Evolutionary conservation across 1,140 invertebrate species (phyloP).

Genomic region (Drosophila lacteicornis): DNA sequence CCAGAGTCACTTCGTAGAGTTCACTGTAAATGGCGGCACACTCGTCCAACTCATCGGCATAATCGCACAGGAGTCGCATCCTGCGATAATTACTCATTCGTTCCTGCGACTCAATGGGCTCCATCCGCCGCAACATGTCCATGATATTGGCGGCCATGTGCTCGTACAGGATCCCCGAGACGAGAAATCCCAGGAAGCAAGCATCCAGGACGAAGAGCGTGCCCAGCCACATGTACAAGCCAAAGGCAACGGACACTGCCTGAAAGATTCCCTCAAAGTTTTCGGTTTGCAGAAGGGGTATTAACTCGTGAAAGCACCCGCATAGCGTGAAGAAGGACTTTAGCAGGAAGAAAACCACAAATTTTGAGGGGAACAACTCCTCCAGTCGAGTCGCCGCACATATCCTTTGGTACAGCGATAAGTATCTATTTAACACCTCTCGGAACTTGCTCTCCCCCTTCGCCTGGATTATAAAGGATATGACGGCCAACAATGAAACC

Average conservation of each 20-base stretch:
- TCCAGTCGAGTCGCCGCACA: conserved; percentile 5
- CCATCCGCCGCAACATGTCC: conserved; percentile 54
- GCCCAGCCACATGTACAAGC: conserved; percentile 71
- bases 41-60: conserved; percentile 60
- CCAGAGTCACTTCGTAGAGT: conserved; percentile 55
- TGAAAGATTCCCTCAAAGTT: not conserved
- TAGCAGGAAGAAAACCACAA: conserved; percentile 36
- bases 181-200: conserved; percentile 69
- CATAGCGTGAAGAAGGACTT: conserved; percentile 52
- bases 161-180: conserved; percentile 64
- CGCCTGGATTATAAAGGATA: conserved; percentile 59
- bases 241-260: conserved; percentile 15
- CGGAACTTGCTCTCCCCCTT: conserved; percentile 39
- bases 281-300: conserved; percentile 18
- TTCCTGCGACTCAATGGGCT: conserved; percentile 45
- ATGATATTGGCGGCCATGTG: conserved; percentile 63
- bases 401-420: conserved; percentile 59
- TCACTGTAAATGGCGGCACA: conserved; percentile 61
- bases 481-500: conserved; percentile 52
- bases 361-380: conserved; percentile 52
- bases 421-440: conserved; percentile 59
- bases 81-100: conserved; percentile 50
- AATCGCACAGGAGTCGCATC: conserved; percentile 63
- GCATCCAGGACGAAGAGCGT: conserved; percentile 67
- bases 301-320: conserved; percentile 58